Conservation (phyloP, 2,888 invertebrate species). For the Tetragonisca angustula region DNA sequence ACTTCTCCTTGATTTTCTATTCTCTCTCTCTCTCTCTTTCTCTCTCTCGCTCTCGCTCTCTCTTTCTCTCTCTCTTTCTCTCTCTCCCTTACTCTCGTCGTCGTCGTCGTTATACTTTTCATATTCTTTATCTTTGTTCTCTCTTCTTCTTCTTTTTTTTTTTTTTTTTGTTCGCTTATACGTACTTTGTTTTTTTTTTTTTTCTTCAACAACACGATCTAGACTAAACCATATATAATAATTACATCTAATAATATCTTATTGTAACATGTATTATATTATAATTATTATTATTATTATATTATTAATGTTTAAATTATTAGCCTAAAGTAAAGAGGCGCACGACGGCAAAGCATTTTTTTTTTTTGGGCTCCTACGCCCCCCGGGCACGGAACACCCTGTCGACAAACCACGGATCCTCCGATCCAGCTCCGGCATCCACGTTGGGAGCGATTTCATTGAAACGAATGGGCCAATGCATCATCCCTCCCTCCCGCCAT, state of each 20-base stretch:
- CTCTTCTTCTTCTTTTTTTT: conserved; percentile 68
- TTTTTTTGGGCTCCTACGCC: conserved; percentile 79
- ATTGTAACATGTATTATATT: conserved; percentile 84
- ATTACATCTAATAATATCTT: conserved; percentile 84
- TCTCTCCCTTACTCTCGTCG: conserved; percentile 35
- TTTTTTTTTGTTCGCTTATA: conserved; percentile 77
- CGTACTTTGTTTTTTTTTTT: conserved; percentile 80
- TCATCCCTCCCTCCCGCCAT: conserved; percentile 25
- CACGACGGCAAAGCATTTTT: conserved; percentile 83
- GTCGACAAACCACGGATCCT: conserved; percentile 79
- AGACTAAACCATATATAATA: conserved; percentile 84
- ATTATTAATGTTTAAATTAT: conserved; percentile 83
- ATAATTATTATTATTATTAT: conserved; percentile 81
- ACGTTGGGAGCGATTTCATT: conserved; percentile 30
- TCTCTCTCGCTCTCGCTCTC: neutral
- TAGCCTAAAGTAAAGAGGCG: conserved; percentile 84
- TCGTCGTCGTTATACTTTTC: conserved; percentile 50
- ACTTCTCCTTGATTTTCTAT: conserved; percentile 62
- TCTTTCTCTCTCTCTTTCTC: conserved; percentile 35
- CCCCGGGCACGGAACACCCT: conserved; percentile 83
- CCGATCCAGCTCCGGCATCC: conserved; percentile 52
- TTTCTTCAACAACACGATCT: conserved; percentile 84
- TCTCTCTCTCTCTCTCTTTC: conserved; percentile 41
- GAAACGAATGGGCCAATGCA: conserved; percentile 42
- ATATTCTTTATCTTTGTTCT: conserved; percentile 34